These are phyloP conservation scores for Triops cancriformis DNA, from an alignment of 1,140 invertebrate species.

Conservation along the genomic window DNA sequence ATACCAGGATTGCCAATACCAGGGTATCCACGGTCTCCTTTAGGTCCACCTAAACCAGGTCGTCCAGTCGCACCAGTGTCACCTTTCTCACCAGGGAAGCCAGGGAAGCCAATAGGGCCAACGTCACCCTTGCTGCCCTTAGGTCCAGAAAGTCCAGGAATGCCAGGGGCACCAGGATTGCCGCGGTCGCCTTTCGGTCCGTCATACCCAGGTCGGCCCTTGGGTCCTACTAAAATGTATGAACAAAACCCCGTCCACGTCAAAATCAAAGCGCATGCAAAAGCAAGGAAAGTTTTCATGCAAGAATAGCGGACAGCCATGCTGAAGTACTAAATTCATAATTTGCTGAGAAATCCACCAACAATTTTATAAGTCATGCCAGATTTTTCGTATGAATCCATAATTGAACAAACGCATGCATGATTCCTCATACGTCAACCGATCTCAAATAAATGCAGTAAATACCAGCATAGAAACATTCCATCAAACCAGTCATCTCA, in stretches of 20 bases:
- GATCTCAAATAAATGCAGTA: no score
- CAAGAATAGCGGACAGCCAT: no score
- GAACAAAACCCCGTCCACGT: neutral
- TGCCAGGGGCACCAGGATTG: constrained; percentile 46
- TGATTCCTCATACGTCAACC: no score
- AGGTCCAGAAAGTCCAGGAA: constrained; percentile 45
- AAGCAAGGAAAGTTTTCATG: no score
- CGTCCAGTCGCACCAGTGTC: no score
- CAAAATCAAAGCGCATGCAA: neutral
- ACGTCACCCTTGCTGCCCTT: constrained; percentile 41
- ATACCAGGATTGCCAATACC: constrained; percentile 32
- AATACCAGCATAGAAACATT: no score
- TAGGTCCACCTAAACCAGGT: constrained; percentile 68
- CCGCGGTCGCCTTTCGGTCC: constrained; percentile 38
- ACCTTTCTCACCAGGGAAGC: constrained; percentile 56
- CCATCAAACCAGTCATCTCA: no score
- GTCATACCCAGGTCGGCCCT: constrained; percentile 55
- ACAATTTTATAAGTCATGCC: no score
- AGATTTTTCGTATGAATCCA: no score
- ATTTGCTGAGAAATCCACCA: no score
- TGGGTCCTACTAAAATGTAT: constrained; percentile 51
- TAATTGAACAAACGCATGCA: no score
- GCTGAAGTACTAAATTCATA: no score
- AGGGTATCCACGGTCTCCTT: constrained; percentile 58
- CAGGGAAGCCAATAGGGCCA: constrained; percentile 42